phyloP scores from a whole-genome alignment of 2,113 vertebrate species.

The Thalassoma bifasciatum region DNA sequence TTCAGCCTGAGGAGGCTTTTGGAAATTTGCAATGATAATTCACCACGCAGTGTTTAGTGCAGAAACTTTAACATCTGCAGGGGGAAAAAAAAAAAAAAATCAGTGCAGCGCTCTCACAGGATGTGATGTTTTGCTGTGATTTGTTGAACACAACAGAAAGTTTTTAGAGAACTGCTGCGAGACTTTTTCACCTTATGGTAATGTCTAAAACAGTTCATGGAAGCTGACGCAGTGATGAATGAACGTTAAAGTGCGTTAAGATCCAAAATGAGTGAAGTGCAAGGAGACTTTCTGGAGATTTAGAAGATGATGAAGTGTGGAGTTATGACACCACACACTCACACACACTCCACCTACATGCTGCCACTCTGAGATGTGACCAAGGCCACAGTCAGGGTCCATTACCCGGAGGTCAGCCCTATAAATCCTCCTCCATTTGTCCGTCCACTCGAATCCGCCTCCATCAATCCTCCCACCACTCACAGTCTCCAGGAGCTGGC shows the following conservation, averaged over 20 bases:
- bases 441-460: constrained; percentile 44
- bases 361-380: constrained; percentile 41
- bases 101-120: background rate
- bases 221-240: background rate
- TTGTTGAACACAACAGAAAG: background rate
- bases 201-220: background rate
- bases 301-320: background rate
- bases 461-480: constrained; percentile 60
- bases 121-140: background rate
- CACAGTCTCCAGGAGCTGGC: constrained; percentile 10
- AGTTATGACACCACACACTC: background rate
- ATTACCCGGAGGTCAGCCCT: constrained; percentile 50
- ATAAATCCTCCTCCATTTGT: constrained; percentile 67
- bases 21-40: background rate
- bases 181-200: background rate
- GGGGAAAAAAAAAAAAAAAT: background rate
- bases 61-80: background rate
- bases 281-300: constrained; percentile 1
- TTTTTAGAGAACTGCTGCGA: background rate
- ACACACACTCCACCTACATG: too few species aligned
- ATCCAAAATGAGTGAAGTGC: background rate
- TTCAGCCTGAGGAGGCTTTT: background rate
- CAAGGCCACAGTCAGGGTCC: constrained; percentile 60
- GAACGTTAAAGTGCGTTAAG: constrained; percentile 12
- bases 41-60: background rate